Conservation (phyloP, 1,140 invertebrate genomes). For the Thalassaphorura encarpata region DNA sequence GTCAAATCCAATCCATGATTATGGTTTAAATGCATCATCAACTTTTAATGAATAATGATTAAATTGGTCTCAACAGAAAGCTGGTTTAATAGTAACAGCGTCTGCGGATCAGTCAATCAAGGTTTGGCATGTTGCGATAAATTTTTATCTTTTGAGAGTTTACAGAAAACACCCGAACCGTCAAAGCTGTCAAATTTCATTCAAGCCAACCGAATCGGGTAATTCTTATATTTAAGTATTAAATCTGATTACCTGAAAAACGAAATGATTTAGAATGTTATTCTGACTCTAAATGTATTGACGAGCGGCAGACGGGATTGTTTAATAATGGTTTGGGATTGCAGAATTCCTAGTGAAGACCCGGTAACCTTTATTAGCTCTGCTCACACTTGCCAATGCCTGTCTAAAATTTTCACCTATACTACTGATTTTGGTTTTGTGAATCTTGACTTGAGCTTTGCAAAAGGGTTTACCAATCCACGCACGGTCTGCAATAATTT, state of each 20-base stretch:
- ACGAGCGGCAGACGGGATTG: neutral
- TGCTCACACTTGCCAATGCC: slow-evolving; percentile 1
- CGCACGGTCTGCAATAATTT: no score
- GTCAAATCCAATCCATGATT: neutral
- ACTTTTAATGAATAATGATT: no score
- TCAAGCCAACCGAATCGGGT: neutral
- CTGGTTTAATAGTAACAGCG: neutral
- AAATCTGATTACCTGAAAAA: no score
- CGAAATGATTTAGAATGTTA: no score
- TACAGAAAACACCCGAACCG: neutral
- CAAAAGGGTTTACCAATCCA: no score
- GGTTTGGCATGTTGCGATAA: neutral
- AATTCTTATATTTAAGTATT: no score
- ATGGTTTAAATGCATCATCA: neutral
- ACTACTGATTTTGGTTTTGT: no score
- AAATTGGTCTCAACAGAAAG: neutral
- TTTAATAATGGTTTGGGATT: slow-evolving; percentile 1
- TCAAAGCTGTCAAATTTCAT: slow-evolving; percentile 2
- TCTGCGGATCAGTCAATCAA: neutral
- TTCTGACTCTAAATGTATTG: neutral
- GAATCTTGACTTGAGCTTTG: no score
- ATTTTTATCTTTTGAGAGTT: neutral
- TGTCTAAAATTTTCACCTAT: neutral
- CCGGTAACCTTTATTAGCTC: neutral
- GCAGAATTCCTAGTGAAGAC: neutral